Evolutionary conservation across 2,113 vertebrate species (phyloP).

Genomic region (Steatornis caripensis): DNA sequence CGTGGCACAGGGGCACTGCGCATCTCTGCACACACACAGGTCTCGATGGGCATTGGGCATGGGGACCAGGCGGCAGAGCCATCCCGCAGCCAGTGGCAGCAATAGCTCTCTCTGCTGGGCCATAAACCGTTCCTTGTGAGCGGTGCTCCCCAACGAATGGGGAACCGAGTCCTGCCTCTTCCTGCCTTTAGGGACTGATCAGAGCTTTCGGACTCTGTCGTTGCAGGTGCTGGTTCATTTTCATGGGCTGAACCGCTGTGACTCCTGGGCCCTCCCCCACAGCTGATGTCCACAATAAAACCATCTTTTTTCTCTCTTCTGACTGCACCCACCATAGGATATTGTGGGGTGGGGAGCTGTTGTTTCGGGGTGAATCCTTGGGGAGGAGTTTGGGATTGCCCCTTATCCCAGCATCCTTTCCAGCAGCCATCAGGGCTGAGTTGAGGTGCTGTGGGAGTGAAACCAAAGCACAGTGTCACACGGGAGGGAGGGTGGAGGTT

Average conservation of each 20-base stretch:
- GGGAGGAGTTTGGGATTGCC: not conserved
- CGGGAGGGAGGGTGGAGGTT: too few relatives aligned
- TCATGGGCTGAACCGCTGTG: not conserved
- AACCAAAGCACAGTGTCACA: not conserved
- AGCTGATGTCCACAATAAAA: not conserved
- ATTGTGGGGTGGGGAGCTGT: not conserved
- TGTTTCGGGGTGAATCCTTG: not conserved
- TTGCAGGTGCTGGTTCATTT: not conserved
- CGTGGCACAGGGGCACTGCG: not conserved
- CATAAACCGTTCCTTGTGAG: not conserved
- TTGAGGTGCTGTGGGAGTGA: not conserved
- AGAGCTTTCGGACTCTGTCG: not conserved
- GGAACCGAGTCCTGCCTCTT: not conserved
- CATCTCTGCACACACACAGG: rapidly evolving
- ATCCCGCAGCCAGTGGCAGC: not conserved
- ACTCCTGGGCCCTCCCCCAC: rapidly evolving
- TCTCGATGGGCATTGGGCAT: not conserved
- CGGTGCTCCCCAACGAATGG: not conserved
- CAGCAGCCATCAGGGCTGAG: not conserved
- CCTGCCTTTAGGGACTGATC: not conserved
- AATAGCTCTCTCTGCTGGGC: not conserved
- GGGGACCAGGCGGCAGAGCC: not conserved
- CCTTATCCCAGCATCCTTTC: not conserved
- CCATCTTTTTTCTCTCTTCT: not conserved
- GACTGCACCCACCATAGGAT: not conserved